These are phyloP conservation scores for Samia ricini DNA, from an alignment of 1,140 invertebrate species.

Conservation along the genomic window DNA sequence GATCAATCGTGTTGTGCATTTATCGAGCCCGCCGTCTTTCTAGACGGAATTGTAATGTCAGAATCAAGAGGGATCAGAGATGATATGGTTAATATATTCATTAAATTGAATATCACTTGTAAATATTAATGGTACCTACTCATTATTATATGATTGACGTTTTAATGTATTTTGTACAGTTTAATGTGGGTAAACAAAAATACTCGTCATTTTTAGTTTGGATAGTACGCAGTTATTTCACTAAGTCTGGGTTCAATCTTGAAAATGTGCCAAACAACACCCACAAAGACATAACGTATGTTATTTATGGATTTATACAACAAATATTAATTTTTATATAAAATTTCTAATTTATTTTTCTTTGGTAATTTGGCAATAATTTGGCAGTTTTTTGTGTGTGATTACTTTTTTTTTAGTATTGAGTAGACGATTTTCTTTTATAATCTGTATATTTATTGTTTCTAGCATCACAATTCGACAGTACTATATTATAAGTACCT, in stretches of 20 bases:
- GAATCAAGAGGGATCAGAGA: not conserved
- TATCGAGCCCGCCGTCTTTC: too few relatives aligned
- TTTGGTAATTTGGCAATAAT: too few relatives aligned
- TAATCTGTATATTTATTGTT: too few relatives aligned
- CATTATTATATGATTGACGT: not conserved
- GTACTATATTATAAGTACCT: not conserved
- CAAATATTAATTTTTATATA: not conserved
- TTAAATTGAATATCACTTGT: not conserved
- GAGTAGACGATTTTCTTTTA: too few relatives aligned
- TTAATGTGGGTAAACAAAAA: constrained; percentile 4
- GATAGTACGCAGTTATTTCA: constrained; percentile 4
- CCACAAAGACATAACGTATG: not conserved
- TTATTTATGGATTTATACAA: constrained; percentile 5
- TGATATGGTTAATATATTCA: not conserved
- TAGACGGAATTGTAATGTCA: not conserved
- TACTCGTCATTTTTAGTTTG: not conserved
- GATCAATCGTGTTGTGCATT: too few relatives aligned
- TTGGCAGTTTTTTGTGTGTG: too few relatives aligned
- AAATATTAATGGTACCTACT: not conserved
- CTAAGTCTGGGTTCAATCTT: constrained; percentile 3
- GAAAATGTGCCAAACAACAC: constrained; percentile 5
- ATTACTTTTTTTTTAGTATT: too few relatives aligned
- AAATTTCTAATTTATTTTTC: too few relatives aligned
- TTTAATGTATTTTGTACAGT: not conserved
- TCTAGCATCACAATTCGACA: too few relatives aligned